These are phyloP conservation scores for Sebastes jordani DNA, from an alignment of 2,797 vertebrate species.

Conservation along the genomic window DNA sequence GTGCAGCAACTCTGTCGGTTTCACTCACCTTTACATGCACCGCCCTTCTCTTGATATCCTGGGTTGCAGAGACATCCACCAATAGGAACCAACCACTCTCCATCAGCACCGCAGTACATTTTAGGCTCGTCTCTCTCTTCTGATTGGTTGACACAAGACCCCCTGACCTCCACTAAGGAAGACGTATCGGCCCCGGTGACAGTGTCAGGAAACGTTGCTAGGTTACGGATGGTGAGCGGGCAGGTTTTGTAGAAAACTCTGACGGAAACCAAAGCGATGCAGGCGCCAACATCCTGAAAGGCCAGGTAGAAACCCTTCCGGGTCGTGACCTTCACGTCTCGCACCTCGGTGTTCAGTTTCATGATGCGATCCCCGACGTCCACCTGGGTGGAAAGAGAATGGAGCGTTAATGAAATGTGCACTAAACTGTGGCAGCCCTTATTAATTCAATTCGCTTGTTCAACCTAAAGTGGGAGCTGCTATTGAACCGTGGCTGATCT, in stretches of 20 bases:
- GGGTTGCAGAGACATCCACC: constrained; percentile 94
- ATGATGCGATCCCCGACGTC: constrained; percentile 98
- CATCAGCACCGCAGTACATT: constrained; percentile 99
- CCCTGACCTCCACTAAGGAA: constrained; percentile 96
- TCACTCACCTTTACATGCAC: constrained; percentile 93
- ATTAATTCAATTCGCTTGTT: constrained; percentile 37
- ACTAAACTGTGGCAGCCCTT: constrained; percentile 29
- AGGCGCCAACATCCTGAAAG: constrained; percentile 98
- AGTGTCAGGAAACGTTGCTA: constrained; percentile 97
- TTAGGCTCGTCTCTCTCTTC: constrained; percentile 98
- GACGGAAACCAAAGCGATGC: constrained; percentile 96
- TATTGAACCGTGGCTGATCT: constrained; percentile 35
- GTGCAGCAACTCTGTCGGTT: neutral
- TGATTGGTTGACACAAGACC: constrained; percentile 97
- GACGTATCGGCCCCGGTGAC: constrained; percentile 96
- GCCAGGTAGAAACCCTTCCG: constrained; percentile 98
- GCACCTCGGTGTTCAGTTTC: constrained; percentile 97
- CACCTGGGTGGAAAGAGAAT: constrained; percentile 74
- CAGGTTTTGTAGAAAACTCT: constrained; percentile 98
- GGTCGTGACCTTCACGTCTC: constrained; percentile 92
- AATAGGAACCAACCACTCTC: constrained; percentile 98
- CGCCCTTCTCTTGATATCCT: constrained; percentile 91
- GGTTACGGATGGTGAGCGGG: constrained; percentile 92
- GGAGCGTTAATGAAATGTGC: constrained; percentile 26
- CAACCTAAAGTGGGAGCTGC: constrained; percentile 28